Evolutionary conservation across 2,888 invertebrate genomes (phyloP), one percentile per base, ranked within the genome.

Genomic region (Xestia ashworthii): DNA sequence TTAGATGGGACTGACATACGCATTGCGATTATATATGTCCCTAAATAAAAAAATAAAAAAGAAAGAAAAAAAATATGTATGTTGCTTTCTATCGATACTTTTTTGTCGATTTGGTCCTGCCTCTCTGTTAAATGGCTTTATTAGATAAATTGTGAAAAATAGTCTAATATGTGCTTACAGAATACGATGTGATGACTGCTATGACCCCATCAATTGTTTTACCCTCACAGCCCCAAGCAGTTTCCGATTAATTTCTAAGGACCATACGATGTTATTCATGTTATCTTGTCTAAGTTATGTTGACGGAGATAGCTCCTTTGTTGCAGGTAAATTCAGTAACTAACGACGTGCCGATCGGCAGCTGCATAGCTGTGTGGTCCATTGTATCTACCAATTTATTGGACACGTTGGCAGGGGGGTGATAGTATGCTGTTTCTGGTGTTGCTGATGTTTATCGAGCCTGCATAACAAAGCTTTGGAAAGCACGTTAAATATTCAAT

Each of bases 381-480:
- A 78, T 80, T 82, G 78, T 64, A 38, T 4, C n/a, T n/a, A 12
- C 8, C 5, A 38, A 80, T 80, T 69, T 65, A 77, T 82, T 65
- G 19, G 50, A 32, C 41, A 77, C 11, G 0, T 58, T 44, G 50
- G 41, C 22, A 67, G 9, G 19, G 22, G 6, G 53, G 41, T 16
- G 22, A 16, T 74, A 19, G 38, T 58, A 25, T 25, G 16, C 19
- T n/a, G 9, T 32, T 44, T 41, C 25, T 62, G 19, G 16, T 46
- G 41, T 6, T 50, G 22, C 11, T 16, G 16, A 6, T 64, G n/a
- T 22, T 22, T 62, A 14, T 44, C 3, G 5, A 60, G 38, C 46
- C 22, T 46, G 19, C 25, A 69, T 25, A 3, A 12, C 12, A 6
- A 2, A 0, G 60, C 32, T 32, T 32, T 0, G 60, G 32, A 8